These are phyloP conservation scores for Aramus guarauna DNA, from an alignment of 2,113 vertebrate species.

Conservation along the genomic window DNA sequence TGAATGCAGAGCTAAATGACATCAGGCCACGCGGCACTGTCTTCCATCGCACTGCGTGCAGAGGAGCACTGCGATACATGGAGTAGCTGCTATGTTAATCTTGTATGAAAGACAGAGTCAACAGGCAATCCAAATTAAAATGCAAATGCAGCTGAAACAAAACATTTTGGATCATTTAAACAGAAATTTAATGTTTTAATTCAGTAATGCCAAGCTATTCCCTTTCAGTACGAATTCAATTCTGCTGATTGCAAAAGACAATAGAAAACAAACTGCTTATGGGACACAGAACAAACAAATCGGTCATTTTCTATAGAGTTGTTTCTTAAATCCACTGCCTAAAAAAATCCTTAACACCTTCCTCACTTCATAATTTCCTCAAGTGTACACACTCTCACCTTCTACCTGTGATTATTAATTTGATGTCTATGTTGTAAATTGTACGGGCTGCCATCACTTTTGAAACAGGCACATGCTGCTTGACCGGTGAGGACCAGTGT, in stretches of 20 bases:
- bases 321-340: neutral
- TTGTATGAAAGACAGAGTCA: neutral
- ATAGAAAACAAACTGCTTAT: neutral
- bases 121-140: neutral
- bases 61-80: neutral
- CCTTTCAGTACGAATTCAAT: neutral
- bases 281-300: neutral
- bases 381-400: neutral
- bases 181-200: neutral
- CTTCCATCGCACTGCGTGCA: fast-evolving
- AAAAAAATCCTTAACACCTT: neutral
- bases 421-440: neutral
- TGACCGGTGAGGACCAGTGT: neutral
- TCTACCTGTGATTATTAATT: neutral
- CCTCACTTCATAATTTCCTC: neutral
- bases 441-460: neutral
- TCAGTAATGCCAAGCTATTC: neutral
- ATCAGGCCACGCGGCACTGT: fast-evolving
- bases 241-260: neutral
- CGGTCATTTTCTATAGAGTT: neutral
- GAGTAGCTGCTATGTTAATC: neutral
- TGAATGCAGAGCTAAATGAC: neutral
- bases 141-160: neutral
- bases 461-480: neutral
- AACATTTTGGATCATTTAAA: neutral